Percentiles rank a stretch among this genome's conserved stretches.
phyloP scores from a whole-genome alignment of 2,888 invertebrate genomes.

The Chloromyia formosa region DNA sequence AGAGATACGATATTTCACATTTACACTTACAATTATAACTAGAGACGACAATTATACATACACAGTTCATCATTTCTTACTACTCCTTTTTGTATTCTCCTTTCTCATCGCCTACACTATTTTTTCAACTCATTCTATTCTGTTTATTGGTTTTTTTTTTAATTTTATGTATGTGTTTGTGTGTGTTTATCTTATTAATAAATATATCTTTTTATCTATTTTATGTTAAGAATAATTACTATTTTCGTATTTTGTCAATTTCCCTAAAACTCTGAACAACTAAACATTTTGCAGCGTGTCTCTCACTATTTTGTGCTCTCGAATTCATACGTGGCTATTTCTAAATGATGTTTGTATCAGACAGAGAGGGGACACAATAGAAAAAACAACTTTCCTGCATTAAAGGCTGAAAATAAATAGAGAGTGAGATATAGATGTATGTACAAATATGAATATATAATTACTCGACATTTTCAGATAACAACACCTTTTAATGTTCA shows the following conservation, averaged over 20 bases:
- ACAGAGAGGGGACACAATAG: too few species aligned
- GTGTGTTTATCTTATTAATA: background rate
- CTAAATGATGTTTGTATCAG: too few species aligned
- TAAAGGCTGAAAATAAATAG: background rate
- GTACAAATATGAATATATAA: background rate
- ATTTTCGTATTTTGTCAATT: too few species aligned
- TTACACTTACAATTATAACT: slow-evolving; percentile 6
- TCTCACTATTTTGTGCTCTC: too few species aligned
- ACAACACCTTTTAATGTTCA: slow-evolving; percentile 25
- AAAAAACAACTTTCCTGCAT: background rate
- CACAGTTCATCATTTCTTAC: slow-evolving; percentile 10
- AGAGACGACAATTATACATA: slow-evolving; percentile 15
- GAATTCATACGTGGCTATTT: too few species aligned
- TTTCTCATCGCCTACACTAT: background rate
- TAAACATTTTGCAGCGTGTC: too few species aligned
- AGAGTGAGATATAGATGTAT: background rate
- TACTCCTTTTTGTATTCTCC: background rate
- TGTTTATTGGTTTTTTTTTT: background rate
- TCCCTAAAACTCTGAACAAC: too few species aligned
- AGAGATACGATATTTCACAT: slow-evolving; percentile 30
- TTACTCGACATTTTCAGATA: slow-evolving; percentile 17
- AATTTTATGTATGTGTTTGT: background rate
- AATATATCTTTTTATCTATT: background rate
- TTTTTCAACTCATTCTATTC: background rate
- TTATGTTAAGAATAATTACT: too few species aligned